Percentiles rank a stretch among this genome's conserved stretches.
Evolutionary conservation across 2,797 vertebrate species (phyloP).

Genomic region (Sparidentex hasta): DNA sequence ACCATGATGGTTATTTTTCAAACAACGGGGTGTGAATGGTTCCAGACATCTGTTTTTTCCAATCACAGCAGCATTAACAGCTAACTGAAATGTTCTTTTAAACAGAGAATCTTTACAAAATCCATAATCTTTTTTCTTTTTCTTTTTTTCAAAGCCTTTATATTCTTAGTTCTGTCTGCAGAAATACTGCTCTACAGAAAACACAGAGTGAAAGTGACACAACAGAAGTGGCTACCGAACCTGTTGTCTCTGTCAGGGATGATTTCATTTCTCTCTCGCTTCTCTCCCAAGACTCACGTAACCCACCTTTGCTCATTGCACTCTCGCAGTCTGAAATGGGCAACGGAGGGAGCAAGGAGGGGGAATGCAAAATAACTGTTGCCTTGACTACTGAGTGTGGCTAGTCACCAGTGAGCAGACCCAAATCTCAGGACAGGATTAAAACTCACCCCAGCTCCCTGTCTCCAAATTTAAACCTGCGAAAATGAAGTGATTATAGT

Average conservation of each 20-base stretch:
- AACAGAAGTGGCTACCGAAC: not conserved
- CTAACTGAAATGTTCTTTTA: not conserved
- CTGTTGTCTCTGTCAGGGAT: not conserved
- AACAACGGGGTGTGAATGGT: not conserved
- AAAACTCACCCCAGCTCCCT: constrained; percentile 4
- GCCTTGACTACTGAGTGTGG: constrained; percentile 37
- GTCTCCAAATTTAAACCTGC: constrained; percentile 5
- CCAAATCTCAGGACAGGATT: constrained; percentile 6
- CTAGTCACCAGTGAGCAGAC: constrained; percentile 19
- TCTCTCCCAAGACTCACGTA: not conserved
- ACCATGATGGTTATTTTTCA: not conserved
- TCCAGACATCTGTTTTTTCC: not conserved
- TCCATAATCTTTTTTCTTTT: not conserved
- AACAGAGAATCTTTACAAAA: not conserved
- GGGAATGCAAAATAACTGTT: constrained; percentile 38
- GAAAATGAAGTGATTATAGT: too few species aligned
- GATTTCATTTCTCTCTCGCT: not conserved
- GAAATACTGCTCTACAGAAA: not conserved
- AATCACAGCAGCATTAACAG: not conserved
- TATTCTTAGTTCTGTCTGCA: not conserved
- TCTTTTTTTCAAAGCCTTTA: not conserved
- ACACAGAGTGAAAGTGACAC: not conserved
- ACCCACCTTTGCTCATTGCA: not conserved
- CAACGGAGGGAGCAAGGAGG: not conserved
- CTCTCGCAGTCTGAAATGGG: constrained; percentile 3